Conservation (phyloP, 2,888 invertebrate species). For the Scaptomyza parva region DNA sequence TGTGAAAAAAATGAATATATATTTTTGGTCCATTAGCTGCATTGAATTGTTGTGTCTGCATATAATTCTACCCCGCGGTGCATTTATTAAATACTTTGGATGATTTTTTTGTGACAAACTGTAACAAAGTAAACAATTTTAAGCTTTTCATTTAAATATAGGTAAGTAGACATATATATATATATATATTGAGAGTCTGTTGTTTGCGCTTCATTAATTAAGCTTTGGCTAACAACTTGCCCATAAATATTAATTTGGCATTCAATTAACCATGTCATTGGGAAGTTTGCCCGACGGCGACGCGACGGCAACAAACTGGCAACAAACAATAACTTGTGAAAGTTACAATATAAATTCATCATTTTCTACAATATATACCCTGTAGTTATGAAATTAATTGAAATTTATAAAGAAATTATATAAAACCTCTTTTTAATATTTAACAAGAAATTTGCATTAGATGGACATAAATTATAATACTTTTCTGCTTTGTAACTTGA, state of each 20-base stretch:
- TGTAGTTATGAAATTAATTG: slow-evolving; percentile 8
- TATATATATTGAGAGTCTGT: background rate
- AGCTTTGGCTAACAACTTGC: slow-evolving; percentile 45
- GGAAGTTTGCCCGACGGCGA: background rate
- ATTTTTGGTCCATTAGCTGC: slow-evolving; percentile 62
- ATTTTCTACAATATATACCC: slow-evolving; percentile 16
- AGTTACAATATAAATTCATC: background rate
- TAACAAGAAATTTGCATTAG: background rate
- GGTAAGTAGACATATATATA: slow-evolving; percentile 5
- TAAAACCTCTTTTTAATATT: background rate
- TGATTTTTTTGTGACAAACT: slow-evolving; percentile 9
- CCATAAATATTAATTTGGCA: slow-evolving; percentile 73
- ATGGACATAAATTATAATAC: background rate
- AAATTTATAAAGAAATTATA: too few relatives aligned
- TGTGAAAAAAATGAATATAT: slow-evolving; percentile 50
- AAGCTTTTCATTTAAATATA: slow-evolving; percentile 22
- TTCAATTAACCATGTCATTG: slow-evolving; percentile 55
- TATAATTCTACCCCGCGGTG: slow-evolving; percentile 26
- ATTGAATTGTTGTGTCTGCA: slow-evolving; percentile 31
- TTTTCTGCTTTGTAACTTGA: background rate
- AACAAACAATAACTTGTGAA: slow-evolving; percentile 4
- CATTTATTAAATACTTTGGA: slow-evolving; percentile 33
- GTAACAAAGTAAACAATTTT: slow-evolving; percentile 9
- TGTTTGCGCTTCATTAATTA: slow-evolving; percentile 60
- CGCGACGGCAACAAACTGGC: too few relatives aligned